phyloP scores from a whole-genome alignment of 1,140 invertebrate species.

The Pinna nobilis region DNA sequence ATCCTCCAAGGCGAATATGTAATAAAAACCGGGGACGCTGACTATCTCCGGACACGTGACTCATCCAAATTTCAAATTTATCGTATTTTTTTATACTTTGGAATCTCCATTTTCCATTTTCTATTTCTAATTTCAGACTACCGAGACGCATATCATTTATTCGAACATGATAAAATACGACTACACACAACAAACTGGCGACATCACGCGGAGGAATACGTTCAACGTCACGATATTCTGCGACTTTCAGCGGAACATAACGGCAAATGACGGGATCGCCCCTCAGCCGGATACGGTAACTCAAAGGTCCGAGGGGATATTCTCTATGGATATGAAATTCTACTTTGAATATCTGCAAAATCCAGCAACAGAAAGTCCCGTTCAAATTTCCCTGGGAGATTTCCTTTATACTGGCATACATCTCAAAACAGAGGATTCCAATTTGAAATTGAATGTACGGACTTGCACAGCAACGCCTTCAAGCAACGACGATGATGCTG shows the following conservation, averaged over 20 bases:
- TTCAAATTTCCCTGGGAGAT: slow-evolving; percentile 57
- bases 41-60: too few species aligned
- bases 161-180: slow-evolving; percentile 56
- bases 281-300: slow-evolving; percentile 51
- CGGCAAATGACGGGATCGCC: neutral
- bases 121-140: slow-evolving; percentile 52
- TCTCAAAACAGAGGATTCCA: slow-evolving; percentile 48
- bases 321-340: slow-evolving; percentile 39
- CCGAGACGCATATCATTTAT: slow-evolving; percentile 64
- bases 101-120: too few species aligned
- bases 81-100: too few species aligned
- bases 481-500: slow-evolving; percentile 25
- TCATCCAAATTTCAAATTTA: too few species aligned
- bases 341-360: slow-evolving; percentile 36
- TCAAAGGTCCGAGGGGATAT: slow-evolving; percentile 51
- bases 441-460: slow-evolving; percentile 61
- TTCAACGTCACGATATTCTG: slow-evolving; percentile 56
- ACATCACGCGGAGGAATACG: slow-evolving; percentile 52
- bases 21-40: too few species aligned
- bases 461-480: slow-evolving; percentile 58
- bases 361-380: slow-evolving; percentile 36
- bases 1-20: too few species aligned
- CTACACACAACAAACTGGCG: slow-evolving; percentile 41
- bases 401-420: slow-evolving; percentile 61
- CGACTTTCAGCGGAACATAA: slow-evolving; percentile 43